Percentiles rank a stretch among this genome's conserved stretches.
Evolutionary conservation across 2,797 vertebrate species (phyloP).

Genomic region (Discoglossus pictus): DNA sequence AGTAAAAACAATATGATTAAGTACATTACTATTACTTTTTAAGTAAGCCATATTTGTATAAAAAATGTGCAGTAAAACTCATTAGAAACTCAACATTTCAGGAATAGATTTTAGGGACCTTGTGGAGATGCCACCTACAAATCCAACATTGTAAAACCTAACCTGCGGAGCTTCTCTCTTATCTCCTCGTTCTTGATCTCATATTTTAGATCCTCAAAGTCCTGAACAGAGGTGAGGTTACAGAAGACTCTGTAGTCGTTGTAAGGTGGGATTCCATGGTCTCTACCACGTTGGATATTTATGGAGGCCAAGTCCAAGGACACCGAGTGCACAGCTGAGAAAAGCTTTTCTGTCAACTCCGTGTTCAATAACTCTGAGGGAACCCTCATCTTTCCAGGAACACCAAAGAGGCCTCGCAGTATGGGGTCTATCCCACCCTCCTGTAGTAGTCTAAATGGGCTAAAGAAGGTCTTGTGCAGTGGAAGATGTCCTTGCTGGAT

Average conservation of each 20-base stretch:
- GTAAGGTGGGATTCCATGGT: constrained; percentile 71
- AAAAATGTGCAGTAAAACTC: too few species aligned
- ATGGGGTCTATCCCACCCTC: constrained; percentile 70
- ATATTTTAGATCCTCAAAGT: constrained; percentile 70
- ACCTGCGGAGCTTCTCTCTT: constrained; percentile 71
- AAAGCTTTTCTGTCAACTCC: constrained; percentile 70
- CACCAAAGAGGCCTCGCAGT: constrained; percentile 65
- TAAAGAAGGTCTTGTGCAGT: constrained; percentile 72
- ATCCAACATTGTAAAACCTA: too few species aligned
- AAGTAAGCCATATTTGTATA: too few species aligned
- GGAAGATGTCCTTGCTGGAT: constrained; percentile 65
- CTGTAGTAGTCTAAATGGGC: constrained; percentile 66
- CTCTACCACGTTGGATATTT: constrained; percentile 71
- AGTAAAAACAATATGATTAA: constrained; percentile 24
- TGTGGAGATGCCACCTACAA: too few species aligned
- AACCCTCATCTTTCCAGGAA: constrained; percentile 69
- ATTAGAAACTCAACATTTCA: too few species aligned
- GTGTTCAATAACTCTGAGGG: constrained; percentile 68
- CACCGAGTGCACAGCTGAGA: constrained; percentile 70
- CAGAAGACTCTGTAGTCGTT: constrained; percentile 72
- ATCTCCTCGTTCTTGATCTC: constrained; percentile 71
- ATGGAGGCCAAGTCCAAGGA: constrained; percentile 68
- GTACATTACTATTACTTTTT: too few species aligned
- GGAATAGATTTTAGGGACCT: too few species aligned
- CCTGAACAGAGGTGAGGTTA: constrained; percentile 65